Evolutionary conservation across 2,888 invertebrate genomes (phyloP).

Genomic region (Nymphalis c-album): DNA sequence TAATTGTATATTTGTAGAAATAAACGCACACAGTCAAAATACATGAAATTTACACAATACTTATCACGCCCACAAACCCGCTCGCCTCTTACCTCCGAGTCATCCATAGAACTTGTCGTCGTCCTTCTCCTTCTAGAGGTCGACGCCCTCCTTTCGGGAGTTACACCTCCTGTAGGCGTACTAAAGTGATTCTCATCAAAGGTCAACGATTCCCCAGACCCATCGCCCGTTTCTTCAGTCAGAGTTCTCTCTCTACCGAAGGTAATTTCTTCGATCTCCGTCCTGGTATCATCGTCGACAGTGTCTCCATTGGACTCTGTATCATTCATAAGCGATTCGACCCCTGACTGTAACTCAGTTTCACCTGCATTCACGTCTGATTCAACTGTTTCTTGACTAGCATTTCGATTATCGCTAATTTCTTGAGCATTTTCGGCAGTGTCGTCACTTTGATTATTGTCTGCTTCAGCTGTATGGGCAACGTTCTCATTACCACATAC

Average conservation of each 20-base stretch:
- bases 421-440: slow-evolving; percentile 50
- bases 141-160: slow-evolving; percentile 53
- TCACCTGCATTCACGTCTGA: slow-evolving; percentile 32
- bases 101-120: slow-evolving; percentile 66
- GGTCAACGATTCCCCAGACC: slow-evolving; percentile 57
- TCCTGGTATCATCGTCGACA: slow-evolving; percentile 38
- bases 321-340: slow-evolving; percentile 39
- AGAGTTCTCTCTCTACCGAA: slow-evolving; percentile 37
- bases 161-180: slow-evolving; percentile 67
- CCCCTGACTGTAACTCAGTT: slow-evolving; percentile 33
- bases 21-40: slow-evolving; percentile 30
- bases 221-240: slow-evolving; percentile 39
- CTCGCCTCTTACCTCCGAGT: slow-evolving; percentile 73
- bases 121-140: slow-evolving; percentile 47
- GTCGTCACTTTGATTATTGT: slow-evolving; percentile 40
- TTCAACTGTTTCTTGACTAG: slow-evolving; percentile 41
- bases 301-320: slow-evolving; percentile 33
- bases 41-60: slow-evolving; percentile 37
- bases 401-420: slow-evolving; percentile 48
- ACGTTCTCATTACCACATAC: slow-evolving; percentile 64
- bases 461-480: slow-evolving; percentile 19
- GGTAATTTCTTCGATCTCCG: slow-evolving; percentile 38
- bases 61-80: slow-evolving; percentile 51
- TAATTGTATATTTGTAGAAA: slow-evolving; percentile 12
- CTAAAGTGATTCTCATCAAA: slow-evolving; percentile 80